These are phyloP conservation scores for Campylorhamphus procurvoides DNA, from an alignment of 2,113 vertebrate genomes.

Conservation along the genomic window DNA sequence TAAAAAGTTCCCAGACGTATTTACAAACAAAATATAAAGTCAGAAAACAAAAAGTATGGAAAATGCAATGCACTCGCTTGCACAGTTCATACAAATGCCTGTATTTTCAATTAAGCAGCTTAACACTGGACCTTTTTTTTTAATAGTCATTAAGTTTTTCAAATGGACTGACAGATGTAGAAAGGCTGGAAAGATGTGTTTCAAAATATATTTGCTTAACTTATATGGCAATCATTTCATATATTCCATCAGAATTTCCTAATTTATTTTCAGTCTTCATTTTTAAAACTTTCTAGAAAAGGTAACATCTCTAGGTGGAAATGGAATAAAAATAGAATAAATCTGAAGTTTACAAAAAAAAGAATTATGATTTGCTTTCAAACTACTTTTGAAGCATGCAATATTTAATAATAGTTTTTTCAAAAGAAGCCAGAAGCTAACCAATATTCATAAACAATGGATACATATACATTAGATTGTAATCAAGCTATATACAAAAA, in stretches of 20 bases:
- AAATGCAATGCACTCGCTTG: background rate
- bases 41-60: background rate
- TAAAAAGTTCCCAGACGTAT: background rate
- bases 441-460: background rate
- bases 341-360: background rate
- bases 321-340: background rate
- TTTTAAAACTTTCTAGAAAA: background rate
- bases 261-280: background rate
- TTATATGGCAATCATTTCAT: background rate
- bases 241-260: background rate
- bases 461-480: background rate
- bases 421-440: background rate
- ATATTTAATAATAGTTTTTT: background rate
- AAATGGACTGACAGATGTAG: background rate
- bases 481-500: background rate
- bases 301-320: background rate
- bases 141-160: background rate
- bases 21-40: background rate
- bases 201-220: background rate
- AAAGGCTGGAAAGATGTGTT: background rate
- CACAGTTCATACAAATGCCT: background rate
- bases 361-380: background rate
- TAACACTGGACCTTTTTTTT: background rate
- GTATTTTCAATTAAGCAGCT: background rate
- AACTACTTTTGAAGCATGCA: background rate